A percentile compares a stretch with the other conserved stretches of the same genome.
Conservation (phyloP, 30 jellyfish, hydroid and myxozoan species). For the Pseudorhiza aurosa region DNA sequence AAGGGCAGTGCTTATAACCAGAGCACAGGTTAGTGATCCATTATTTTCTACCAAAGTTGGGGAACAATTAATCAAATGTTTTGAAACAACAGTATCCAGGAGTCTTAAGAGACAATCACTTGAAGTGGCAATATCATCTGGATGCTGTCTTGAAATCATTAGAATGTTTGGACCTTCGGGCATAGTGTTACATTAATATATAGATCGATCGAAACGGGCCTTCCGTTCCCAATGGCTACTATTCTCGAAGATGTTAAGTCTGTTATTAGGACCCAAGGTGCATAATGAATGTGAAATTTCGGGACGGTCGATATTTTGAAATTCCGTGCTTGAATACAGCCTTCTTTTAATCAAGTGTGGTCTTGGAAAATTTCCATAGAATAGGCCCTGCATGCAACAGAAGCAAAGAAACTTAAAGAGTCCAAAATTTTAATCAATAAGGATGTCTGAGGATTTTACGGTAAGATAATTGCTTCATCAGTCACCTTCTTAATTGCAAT, state of each 20-base stretch:
- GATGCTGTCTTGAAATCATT: conserved; percentile 13
- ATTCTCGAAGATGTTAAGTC: no score
- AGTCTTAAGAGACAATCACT: conserved; percentile 4
- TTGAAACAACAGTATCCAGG: conserved; percentile 1
- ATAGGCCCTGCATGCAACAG: no score
- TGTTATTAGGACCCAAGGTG: no score
- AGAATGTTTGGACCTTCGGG: no score
- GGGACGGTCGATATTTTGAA: no score
- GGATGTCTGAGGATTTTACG: not conserved
- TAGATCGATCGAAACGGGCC: no score
- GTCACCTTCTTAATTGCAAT: conserved; percentile 13
- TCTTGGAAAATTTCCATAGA: no score
- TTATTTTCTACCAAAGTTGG: conserved; percentile 13
- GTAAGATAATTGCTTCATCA: not conserved
- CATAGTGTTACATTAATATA: no score
- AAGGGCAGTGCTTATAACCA: conserved; percentile 25
- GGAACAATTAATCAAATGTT: conserved; percentile 10
- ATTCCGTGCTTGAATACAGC: no score
- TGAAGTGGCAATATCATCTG: conserved; percentile 13
- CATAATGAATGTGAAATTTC: no score
- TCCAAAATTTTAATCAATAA: not conserved
- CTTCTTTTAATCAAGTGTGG: no score
- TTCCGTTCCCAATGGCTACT: no score
- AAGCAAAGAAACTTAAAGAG: not conserved
- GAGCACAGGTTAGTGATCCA: conserved; percentile 30